Percentiles rank a stretch among this genome's conserved stretches.
phyloP scores from a whole-genome alignment of 2,113 vertebrate species.

The Eidolon helvum region DNA sequence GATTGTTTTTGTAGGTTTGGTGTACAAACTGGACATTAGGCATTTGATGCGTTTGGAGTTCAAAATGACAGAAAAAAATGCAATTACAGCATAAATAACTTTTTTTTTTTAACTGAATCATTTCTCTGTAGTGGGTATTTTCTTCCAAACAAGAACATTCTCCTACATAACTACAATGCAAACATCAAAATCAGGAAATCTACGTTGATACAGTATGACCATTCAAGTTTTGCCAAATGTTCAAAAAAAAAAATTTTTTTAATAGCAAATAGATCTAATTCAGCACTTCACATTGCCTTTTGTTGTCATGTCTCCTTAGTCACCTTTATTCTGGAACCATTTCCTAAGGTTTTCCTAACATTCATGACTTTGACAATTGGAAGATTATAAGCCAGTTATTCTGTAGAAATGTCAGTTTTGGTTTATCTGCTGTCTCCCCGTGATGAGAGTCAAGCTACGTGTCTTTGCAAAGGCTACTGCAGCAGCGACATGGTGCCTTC shows the following conservation, averaged over 20 bases:
- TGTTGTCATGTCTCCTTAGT: not conserved
- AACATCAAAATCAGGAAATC: not conserved
- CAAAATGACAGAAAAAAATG: not conserved
- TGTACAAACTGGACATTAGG: not conserved
- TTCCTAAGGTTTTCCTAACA: not conserved
- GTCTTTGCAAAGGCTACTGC: not conserved
- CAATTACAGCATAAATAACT: not conserved
- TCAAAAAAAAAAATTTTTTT: not conserved
- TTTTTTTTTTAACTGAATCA: not conserved
- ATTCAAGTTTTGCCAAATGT: not conserved
- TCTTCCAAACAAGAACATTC: not conserved
- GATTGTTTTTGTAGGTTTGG: not conserved
- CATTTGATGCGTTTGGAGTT: not conserved
- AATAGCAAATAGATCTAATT: not conserved
- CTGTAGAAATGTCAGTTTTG: not conserved
- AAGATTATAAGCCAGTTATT: not conserved
- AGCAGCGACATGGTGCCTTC: not conserved
- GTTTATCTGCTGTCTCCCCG: not conserved
- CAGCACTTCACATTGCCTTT: not conserved
- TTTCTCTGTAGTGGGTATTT: not conserved
- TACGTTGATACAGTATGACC: not conserved
- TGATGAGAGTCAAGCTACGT: not conserved
- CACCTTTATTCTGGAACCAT: not conserved
- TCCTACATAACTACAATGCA: not conserved
- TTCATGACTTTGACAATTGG: not conserved